Percentiles rank a stretch among this genome's conserved stretches.
Evolutionary conservation across 2,888 invertebrate genomes (phyloP).

Genomic region (Lepidochitona cinerea): DNA sequence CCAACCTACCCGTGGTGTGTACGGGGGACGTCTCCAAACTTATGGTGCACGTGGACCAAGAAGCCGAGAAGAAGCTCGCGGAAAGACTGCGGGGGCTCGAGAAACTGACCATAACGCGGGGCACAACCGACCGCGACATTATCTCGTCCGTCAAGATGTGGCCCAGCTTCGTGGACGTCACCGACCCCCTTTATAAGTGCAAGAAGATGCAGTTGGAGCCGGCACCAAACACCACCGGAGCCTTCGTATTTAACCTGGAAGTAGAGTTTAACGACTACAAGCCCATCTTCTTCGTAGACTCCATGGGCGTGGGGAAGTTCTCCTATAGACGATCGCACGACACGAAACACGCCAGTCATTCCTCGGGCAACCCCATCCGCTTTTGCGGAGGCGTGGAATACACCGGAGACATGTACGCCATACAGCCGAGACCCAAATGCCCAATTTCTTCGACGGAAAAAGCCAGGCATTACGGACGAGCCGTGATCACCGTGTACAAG

Average conservation of each 20-base stretch:
- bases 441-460: not conserved
- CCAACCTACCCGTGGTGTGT: not conserved
- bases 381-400: not conserved
- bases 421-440: not conserved
- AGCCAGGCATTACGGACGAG: not conserved
- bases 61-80: not conserved
- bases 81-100: not conserved
- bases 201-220: not conserved
- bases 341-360: not conserved
- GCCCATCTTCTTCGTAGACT: not conserved
- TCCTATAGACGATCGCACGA: not conserved
- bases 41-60: not conserved
- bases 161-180: not conserved
- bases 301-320: not conserved
- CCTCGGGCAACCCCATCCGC: not conserved
- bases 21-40: not conserved
- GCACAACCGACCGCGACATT: not conserved
- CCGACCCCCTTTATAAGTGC: not conserved
- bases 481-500: not conserved
- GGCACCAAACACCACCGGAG: not conserved
- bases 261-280: not conserved
- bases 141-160: not conserved
- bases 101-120: not conserved
- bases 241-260: not conserved
- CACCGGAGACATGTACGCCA: not conserved